Evolutionary conservation across 2,888 invertebrate species (phyloP), one percentile per base, ranked within the genome.

Genomic region (Ceriagrion tenellum): DNA sequence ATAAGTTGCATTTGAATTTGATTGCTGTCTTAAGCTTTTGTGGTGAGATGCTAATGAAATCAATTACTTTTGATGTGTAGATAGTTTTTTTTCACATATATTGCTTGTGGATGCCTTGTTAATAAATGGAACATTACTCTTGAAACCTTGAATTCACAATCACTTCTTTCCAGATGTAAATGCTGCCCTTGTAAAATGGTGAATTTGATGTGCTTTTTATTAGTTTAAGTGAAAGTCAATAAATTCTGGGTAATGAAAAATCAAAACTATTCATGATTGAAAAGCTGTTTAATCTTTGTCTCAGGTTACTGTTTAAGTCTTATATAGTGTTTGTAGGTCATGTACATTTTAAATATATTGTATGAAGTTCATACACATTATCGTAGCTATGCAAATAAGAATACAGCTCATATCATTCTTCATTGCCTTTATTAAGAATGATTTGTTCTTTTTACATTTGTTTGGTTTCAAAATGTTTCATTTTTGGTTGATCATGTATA

Each of bases 161-260:
- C 47, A 93, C 63, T 93, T 35, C 69, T 93, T 69, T 93, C 55
- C 47, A 93, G 81, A 93, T 69, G 69, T 40, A 89, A 89, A 93
- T 69, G n/a, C 69, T 74, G 74, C 74, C 93, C 35, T 93, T 69
- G 93, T 93, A 93, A 93, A 93, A 47, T 74, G 93, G 93, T 69
- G 69, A 93, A 69, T 93, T 93, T 93, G 93, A 93, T 93, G 93
- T 93, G 93, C 93, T 93, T 69, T 93, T 69, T 69, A 93, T 93
- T 93, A 93, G 93, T 93, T 93, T 35, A 93, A 93, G 69, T 93
- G 26, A 93, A 63, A 93, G 47, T 69, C 69, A 74, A 69, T 69
- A 93, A 74, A 93, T 93, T 93, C 93, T 93, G 93, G 93, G 93
- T 93, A 93, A 55, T 93, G 47, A 93, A 93, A 93, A 93, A 93